Conservation (phyloP, 2,888 invertebrate species). For the Rhaphigaster nebulosa region DNA sequence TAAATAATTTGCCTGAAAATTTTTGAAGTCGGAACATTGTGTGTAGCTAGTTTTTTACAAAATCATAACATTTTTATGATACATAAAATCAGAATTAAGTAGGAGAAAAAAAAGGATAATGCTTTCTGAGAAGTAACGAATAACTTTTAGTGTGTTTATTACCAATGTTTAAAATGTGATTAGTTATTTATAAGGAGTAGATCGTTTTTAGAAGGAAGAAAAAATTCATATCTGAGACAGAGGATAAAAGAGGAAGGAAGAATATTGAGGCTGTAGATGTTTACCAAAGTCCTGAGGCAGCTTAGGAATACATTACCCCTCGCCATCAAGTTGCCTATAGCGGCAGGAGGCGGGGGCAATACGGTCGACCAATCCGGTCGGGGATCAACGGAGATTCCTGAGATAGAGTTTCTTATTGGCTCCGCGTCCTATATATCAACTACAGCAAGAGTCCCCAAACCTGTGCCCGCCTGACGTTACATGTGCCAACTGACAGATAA, state of each 20-base stretch:
- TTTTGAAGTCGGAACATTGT: too few species aligned
- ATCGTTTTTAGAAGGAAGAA: not conserved
- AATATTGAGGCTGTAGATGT: conserved; percentile 27
- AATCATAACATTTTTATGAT: too few species aligned
- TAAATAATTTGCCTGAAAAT: too few species aligned
- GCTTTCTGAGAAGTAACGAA: too few species aligned
- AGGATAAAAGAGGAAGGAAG: not conserved
- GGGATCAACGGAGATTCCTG: not conserved
- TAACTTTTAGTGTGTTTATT: too few species aligned
- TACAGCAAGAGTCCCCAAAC: not conserved
- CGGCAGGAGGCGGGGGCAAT: not conserved
- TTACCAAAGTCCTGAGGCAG: conserved; percentile 5
- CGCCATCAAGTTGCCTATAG: not conserved
- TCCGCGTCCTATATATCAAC: not conserved
- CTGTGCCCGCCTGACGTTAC: too few species aligned
- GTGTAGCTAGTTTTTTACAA: too few species aligned
- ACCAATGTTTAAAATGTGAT: not conserved
- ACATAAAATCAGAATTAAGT: too few species aligned
- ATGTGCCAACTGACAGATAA: too few species aligned
- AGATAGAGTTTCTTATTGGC: not conserved
- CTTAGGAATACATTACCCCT: conserved; percentile 8
- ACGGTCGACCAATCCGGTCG: not conserved
- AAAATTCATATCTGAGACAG: not conserved
- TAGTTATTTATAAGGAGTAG: not conserved
- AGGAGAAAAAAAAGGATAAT: too few species aligned